Evolutionary conservation across 64 coral and sea anemone species (phyloP).

Genomic region (Pocillopora verrucosa): DNA sequence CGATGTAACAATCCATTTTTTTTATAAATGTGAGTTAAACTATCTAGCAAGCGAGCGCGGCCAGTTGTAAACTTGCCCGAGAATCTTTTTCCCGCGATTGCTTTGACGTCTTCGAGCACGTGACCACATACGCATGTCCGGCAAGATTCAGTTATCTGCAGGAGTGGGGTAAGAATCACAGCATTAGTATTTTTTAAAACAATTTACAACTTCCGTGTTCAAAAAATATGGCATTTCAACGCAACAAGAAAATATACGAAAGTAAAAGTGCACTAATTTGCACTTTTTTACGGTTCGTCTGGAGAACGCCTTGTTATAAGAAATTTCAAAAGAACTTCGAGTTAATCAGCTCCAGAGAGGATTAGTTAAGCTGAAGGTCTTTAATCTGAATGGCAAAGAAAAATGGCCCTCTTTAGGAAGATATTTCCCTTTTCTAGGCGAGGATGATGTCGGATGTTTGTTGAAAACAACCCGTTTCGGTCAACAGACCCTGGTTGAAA

Average conservation of each 20-base stretch:
- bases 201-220: not conserved
- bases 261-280: not conserved
- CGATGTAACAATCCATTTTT: not conserved
- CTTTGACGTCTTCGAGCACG: conserved; percentile 29
- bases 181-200: not conserved
- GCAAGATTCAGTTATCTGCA: conserved; percentile 32
- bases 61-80: not conserved
- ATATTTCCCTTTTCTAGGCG: no score
- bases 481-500: not conserved
- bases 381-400: not conserved
- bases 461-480: no score
- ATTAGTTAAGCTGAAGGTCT: not conserved
- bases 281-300: not conserved
- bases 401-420: no score
- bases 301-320: not conserved
- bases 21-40: not conserved
- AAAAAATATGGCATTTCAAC: not conserved
- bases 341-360: not conserved
- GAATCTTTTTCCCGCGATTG: conserved; percentile 31
- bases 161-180: not conserved
- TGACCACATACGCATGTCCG: conserved; percentile 27
- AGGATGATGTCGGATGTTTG: no score
- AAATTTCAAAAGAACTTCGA: no score
- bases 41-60: no score
- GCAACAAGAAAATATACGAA: not conserved